Percentiles rank a stretch among this genome's conserved stretches.
Conservation (phyloP, 2,888 invertebrate species). For the Tachina grossa region DNA sequence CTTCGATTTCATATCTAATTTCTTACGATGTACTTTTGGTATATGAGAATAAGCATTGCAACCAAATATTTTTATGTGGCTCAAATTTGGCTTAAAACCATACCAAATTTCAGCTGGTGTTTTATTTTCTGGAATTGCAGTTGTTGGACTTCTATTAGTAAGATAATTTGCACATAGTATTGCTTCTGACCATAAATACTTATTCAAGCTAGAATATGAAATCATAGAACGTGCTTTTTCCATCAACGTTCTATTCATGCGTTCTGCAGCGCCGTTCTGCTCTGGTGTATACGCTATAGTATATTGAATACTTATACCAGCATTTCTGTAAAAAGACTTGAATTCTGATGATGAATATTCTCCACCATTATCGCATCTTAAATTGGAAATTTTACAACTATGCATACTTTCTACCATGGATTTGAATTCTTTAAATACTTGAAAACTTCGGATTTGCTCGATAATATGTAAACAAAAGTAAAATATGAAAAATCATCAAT, state of each 20-base stretch:
- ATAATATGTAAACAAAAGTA: not conserved
- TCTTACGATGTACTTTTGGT: no score
- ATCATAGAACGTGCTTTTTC: no score
- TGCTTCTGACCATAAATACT: not conserved
- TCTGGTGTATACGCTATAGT: no score
- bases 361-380: not conserved
- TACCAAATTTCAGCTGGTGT: not conserved
- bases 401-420: not conserved
- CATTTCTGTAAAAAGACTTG: not conserved
- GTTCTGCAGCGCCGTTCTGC: not conserved
- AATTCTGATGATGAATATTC: not conserved
- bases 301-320: not conserved
- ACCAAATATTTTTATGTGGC: no score
- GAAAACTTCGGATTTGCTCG: not conserved
- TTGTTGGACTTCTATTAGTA: conserved; percentile 2
- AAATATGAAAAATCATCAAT: not conserved
- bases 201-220: no score
- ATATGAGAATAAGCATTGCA: no score
- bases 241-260: no score
- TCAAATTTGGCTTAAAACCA: not conserved
- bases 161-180: not conserved
- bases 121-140: not conserved
- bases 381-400: not conserved
- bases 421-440: not conserved
- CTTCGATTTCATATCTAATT: no score